A percentile compares a stretch with the other conserved stretches of the same genome.
Conservation (phyloP, 2,113 vertebrate species). For the Apeltes quadracus region DNA sequence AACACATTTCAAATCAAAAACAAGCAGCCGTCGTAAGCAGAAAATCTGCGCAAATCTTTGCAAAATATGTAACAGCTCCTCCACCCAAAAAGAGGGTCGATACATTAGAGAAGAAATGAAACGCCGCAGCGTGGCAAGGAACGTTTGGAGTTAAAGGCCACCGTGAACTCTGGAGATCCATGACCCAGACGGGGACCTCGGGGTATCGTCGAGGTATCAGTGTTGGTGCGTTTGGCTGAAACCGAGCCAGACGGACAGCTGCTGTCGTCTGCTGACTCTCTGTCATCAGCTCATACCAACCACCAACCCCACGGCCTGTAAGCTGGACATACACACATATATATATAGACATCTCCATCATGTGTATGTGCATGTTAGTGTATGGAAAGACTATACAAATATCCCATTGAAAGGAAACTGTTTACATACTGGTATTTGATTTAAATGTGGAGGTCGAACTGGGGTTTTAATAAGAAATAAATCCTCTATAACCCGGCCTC, state of each 20-base stretch:
- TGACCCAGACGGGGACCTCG: slow-evolving; percentile 66
- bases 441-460: slow-evolving; percentile 1
- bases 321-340: slow-evolving; percentile 2
- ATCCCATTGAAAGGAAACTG: slow-evolving; percentile 12
- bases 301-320: slow-evolving; percentile 45
- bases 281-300: slow-evolving; percentile 48
- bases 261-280: slow-evolving; percentile 59
- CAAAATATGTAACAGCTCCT: neutral
- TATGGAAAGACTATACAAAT: slow-evolving; percentile 39
- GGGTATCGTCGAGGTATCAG: slow-evolving; percentile 50
- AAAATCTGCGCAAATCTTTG: no score
- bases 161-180: slow-evolving; percentile 31
- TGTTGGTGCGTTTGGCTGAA: slow-evolving; percentile 56
- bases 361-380: slow-evolving; percentile 12
- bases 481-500: neutral
- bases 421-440: slow-evolving; percentile 18
- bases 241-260: slow-evolving; percentile 71
- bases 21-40: no score
- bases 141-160: slow-evolving; percentile 45
- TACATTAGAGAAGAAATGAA: neutral
- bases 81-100: neutral
- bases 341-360: slow-evolving; percentile 38
- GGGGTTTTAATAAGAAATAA: neutral
- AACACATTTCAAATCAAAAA: no score
- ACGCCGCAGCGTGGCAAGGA: slow-evolving; percentile 9